phyloP scores from a whole-genome alignment of 37 sponge, comb jelly and placozoan genomes.

The Oopsacas minuta region DNA sequence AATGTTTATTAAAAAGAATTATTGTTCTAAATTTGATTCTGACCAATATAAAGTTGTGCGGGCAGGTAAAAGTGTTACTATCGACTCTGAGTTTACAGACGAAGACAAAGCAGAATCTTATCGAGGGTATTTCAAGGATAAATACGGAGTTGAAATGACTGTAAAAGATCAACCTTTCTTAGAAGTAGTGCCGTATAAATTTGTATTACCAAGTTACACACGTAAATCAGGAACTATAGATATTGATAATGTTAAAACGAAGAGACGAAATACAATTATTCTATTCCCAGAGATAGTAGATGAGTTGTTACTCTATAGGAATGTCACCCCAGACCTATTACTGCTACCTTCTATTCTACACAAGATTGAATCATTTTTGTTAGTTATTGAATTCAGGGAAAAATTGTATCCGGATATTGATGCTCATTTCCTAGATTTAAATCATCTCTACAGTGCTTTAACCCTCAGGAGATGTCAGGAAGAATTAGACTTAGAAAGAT shows the following conservation, averaged over 20 bases:
- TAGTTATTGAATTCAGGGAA: background rate
- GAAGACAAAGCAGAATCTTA: background rate
- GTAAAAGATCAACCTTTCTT: background rate
- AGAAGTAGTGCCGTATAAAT: background rate
- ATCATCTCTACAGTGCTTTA: background rate
- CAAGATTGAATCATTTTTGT: constrained; percentile 52
- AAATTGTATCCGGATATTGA: background rate
- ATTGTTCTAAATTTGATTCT: background rate
- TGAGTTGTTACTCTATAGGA: background rate
- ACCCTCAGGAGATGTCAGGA: constrained; percentile 40
- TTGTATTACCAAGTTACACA: background rate
- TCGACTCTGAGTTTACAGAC: background rate
- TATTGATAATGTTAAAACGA: background rate
- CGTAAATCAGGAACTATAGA: background rate
- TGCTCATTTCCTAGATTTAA: background rate
- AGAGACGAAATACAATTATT: background rate
- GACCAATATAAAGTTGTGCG: background rate
- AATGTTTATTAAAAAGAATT: background rate
- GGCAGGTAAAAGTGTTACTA: background rate
- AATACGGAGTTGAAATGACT: background rate
- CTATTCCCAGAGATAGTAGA: background rate
- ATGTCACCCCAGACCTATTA: background rate
- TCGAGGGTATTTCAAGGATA: background rate
- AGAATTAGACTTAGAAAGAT: constrained; percentile 61
- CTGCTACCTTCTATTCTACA: constrained; percentile 65